phyloP scores from a whole-genome alignment of 2,888 invertebrate species.

The Megastigmus dorsalis region DNA sequence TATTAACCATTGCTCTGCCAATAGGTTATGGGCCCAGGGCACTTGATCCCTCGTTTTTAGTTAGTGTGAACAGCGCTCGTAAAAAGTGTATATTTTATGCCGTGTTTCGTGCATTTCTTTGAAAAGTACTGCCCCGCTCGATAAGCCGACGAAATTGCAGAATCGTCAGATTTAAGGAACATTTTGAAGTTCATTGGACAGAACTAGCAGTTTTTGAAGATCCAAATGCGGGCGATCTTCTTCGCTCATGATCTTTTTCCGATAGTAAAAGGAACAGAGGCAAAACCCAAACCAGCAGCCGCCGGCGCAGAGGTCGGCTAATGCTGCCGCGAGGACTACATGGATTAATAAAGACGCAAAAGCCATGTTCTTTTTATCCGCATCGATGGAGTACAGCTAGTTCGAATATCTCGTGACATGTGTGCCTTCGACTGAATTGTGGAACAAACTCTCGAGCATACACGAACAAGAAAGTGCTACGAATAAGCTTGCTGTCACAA shows the following conservation, averaged over 20 bases:
- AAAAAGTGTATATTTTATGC: no score
- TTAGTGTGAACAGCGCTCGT: no score
- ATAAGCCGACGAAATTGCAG: constrained; percentile 2
- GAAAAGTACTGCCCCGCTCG: no score
- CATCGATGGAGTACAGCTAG: background rate
- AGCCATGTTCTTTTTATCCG: no score
- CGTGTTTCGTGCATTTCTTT: no score
- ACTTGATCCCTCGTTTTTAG: no score
- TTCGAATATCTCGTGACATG: background rate
- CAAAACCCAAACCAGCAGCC: constrained; percentile 13
- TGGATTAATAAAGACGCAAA: background rate
- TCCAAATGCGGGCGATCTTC: constrained; percentile 53
- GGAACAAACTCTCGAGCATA: background rate
- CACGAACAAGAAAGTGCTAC: constrained; percentile 6
- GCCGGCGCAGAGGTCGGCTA: background rate
- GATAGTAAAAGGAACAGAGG: constrained; percentile 48
- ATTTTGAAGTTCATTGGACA: constrained; percentile 57
- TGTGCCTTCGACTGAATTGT: background rate
- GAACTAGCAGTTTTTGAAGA: constrained; percentile 59
- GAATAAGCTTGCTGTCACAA: background rate
- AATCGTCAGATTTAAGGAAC: background rate
- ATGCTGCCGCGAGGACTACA: no score
- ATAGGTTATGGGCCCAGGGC: no score
- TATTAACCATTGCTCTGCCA: no score
- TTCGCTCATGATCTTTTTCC: constrained; percentile 45